Evolutionary conservation across 2,888 invertebrate genomes (phyloP), one percentile per base, ranked within the genome.

Genomic region (Fragum whitleyi): DNA sequence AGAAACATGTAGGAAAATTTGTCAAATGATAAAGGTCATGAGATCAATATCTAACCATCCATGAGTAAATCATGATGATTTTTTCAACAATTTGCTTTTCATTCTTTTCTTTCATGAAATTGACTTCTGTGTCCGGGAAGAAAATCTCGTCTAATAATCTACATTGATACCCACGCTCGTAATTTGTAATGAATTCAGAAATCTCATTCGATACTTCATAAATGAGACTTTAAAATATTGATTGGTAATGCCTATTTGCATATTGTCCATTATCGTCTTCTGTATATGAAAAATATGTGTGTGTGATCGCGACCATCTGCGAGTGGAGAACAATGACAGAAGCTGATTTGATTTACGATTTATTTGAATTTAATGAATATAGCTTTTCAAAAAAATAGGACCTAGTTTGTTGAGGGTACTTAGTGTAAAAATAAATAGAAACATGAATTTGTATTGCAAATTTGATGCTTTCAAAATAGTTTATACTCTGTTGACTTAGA

Each of bases 151-250:
- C 47, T 47, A 47, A 47, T 47, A 47, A 47, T 47, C 47, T 47
- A 47, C 47, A 47, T 47, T 57, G 16, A 57, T 28, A 26, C 19
- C 28, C 28, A 16, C 32, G 61, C 32, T 61, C 32, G 61, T 65
- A 57, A 70, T 55, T 70, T 70, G 55, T 70, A 70, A 70, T 70
- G 53, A 70, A 70, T 70, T 70, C 70, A 70, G 32, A 70, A 32
- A 55, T 57, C 70, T 36, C 55, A 32, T 51, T 47, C 29, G 53
- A 74, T 65, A 74, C 74, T 65, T 74, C 62, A 70, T 70, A 70
- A 65, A 74, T n/a, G 53, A 71, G 65, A 42, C 57, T 67, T 80
- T 76, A 69, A 80, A 80, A 73, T 77, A 80, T 80, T 80, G 76
- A 77, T 80, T 70, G 69, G 51, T 19, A 32, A 23, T 26, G 28